Evolutionary conservation across 2,797 vertebrate species (phyloP), one percentile per base, ranked within the genome.

Genomic region (Pseudochaenichthys georgianus): DNA sequence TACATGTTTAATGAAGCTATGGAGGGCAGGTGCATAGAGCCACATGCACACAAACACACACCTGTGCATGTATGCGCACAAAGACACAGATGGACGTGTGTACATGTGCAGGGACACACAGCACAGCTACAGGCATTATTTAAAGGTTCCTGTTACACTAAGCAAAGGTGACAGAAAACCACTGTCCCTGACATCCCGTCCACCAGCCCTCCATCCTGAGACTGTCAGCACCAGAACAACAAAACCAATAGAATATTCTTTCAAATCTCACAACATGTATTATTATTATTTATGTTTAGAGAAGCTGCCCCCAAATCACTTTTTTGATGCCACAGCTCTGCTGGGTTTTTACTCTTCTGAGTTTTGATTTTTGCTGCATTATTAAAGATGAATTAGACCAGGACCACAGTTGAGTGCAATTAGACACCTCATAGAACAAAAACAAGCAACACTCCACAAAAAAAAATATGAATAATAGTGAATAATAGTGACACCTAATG

Each of bases 1-100:
- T 80, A 91, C 90, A 94, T 90, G 89, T 90, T 92, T 91, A 89
- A 93, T 91, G 88, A 91, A 91, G 88, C 75, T 70, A 34, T 61
- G 69, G 82, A 83, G 82, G 89, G 84, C 61, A 62, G 71, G 69
- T 73, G 75, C 8, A 0, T 63, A 45, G 64, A 84, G 62, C 48
- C 64, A 62, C 64, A 67, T 55, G 60, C 64, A 80, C 47, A 34
- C 13, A 71, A 52, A 67, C 47, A 74, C 59, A 62, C 13, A 75
- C 60, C 21, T 61, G 45, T 15, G 64, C 41, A 41, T 38, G 7
- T 38, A 55, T 13, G 43, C 54, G 58, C 16, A 62, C 53, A 63
- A 3, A 65, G 13, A 41, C 52, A 54, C 51, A 46, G 19, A 64
- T 50, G 43, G 23, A 23, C 2, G n/a, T 15, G 50, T 1, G 1